These are phyloP conservation scores for Mycogona germanica DNA, from an alignment of 2,888 invertebrate species.

Conservation along the genomic window DNA sequence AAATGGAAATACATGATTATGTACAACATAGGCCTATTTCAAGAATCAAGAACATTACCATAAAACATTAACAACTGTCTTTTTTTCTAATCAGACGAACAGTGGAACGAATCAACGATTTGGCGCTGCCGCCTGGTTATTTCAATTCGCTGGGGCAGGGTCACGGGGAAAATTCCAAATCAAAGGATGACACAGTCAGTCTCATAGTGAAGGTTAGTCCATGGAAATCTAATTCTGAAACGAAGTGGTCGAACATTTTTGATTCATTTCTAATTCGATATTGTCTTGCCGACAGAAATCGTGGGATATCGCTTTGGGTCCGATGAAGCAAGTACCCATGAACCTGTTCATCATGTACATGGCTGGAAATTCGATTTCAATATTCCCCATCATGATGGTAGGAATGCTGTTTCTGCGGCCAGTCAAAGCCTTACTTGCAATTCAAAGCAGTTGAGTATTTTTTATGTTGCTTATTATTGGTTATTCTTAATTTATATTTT, in stretches of 20 bases:
- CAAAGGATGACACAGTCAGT: constrained; percentile 69
- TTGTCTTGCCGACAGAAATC: no score
- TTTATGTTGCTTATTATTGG: constrained; percentile 5
- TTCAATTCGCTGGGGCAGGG: constrained; percentile 56
- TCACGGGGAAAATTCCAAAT: constrained; percentile 57
- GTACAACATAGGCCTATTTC: no score
- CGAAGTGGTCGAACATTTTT: no score
- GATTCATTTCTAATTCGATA: no score
- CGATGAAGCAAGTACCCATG: constrained; percentile 90
- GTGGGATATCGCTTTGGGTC: constrained; percentile 92
- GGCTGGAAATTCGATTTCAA: constrained; percentile 98
- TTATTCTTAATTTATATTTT: no score
- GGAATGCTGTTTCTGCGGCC: constrained; percentile 97
- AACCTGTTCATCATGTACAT: constrained; percentile 99
- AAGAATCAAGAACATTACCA: no score
- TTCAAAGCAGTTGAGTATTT: constrained; percentile 41
- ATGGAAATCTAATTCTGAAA: no score
- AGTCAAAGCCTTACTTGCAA: constrained; percentile 84
- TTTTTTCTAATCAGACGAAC: no score
- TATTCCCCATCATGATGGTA: constrained; percentile 99
- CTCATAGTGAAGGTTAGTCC: constrained; percentile 57
- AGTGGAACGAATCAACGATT: constrained; percentile 35
- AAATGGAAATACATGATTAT: no score
- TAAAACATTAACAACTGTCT: no score
- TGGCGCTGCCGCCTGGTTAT: constrained; percentile 74